phyloP scores from a whole-genome alignment of 2,797 vertebrate species.

The Cirrhinus mrigala region DNA sequence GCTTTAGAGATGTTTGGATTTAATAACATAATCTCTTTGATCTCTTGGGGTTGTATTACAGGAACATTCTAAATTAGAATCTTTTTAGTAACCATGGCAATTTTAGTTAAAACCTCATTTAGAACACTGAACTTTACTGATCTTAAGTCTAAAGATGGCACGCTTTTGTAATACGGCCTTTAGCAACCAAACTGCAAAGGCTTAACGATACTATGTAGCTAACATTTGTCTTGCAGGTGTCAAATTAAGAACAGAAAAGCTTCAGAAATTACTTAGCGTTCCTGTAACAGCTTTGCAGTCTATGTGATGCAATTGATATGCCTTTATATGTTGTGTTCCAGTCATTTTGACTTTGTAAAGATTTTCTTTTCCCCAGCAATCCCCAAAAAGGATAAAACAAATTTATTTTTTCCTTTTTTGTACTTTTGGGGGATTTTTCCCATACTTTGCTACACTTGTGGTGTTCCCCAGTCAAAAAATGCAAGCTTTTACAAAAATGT shows the following conservation, averaged over 20 bases:
- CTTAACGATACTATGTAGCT: neutral
- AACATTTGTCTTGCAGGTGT: neutral
- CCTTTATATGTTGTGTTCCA: neutral
- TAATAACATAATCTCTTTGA: neutral
- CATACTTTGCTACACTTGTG: neutral
- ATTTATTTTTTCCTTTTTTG: neutral
- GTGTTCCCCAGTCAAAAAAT: neutral
- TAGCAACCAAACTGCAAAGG: neutral
- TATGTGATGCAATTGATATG: neutral
- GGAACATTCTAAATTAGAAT: neutral
- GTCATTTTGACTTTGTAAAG: neutral
- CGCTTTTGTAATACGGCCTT: neutral
- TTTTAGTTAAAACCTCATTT: neutral
- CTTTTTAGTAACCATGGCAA: neutral
- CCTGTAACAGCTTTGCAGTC: neutral
- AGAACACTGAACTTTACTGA: neutral
- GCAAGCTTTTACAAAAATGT: neutral
- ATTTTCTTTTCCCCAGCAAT: neutral
- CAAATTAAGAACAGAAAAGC: neutral
- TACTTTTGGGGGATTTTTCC: too few species aligned
- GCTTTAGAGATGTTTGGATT: neutral
- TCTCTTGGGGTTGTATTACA: neutral
- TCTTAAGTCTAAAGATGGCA: neutral
- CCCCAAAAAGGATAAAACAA: too few species aligned
- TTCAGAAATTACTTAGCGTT: neutral